Base-by-base conservation (phyloP, 2,797 vertebrate genomes). In the Cossypha polioptera region DNA sequence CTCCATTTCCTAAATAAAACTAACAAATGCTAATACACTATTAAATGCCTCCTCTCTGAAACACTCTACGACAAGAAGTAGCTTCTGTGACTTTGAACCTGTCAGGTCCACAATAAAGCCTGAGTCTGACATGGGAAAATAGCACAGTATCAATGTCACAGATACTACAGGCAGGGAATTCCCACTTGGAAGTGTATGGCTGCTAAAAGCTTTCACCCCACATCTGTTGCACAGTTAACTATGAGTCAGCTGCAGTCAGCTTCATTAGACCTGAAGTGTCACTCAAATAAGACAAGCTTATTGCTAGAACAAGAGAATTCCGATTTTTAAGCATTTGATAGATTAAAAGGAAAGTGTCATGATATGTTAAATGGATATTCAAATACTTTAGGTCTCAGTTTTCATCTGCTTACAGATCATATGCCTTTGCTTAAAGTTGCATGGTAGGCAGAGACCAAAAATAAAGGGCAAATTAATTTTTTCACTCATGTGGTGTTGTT, bases 251-350 rank as follows among this genome's bases (percentile, higher is more conserved):
- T 95, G 94, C 91, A 97, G 95, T 90, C 95, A 96, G 95, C 83
- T 96, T 96, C 96, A 95, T 96, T 92, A 96, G 94, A 96, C 95
- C 94, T 1, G 2, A 95, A 87, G 53, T 95, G 95, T 96, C 96
- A 97, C 79, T 97, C 95, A 97, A 97, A 91, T 73, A 86, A 97
- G 95, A 97, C 95, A 96, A 96, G 95, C 92, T 96, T 95, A 53
- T 54, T 88, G 94, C 92, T 88, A 96, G 95, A 96, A 96, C 87
- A 97, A 95, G 96, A 95, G 85, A 97, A 91, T 86, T 91, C 92
- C 94, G 82, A 85, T 91, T 96, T 93, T 95, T 74, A 94, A 90
- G 90, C 18, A 1, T 88, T 94, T 97, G 94, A 96, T 95, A 95
- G 91, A 92, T 96, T 97, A 96, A 96, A 97, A 97, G 92, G 63